These are phyloP conservation scores for Colostygia pectinataria DNA, from an alignment of 2,888 invertebrate genomes.

Conservation along the genomic window DNA sequence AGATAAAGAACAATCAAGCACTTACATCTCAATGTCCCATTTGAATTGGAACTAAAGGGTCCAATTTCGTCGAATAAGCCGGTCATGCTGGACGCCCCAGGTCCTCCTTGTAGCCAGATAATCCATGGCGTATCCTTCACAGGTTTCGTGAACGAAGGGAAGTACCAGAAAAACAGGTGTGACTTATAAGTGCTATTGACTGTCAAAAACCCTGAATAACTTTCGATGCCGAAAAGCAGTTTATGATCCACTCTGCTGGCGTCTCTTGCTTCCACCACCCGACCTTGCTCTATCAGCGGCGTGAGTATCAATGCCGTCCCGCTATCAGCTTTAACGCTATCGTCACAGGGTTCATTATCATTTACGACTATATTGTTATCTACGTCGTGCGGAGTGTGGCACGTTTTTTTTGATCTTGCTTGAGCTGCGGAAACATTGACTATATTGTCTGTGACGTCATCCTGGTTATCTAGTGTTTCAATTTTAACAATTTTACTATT, in stretches of 20 bases:
- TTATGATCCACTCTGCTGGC: conserved; percentile 53
- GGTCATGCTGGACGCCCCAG: conserved; percentile 86
- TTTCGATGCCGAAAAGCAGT: conserved; percentile 65
- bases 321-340: conserved; percentile 42
- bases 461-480: conserved; percentile 10
- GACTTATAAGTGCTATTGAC: conserved; percentile 88
- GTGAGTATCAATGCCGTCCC: conserved; percentile 65
- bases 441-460: conserved; percentile 7
- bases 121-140: conserved; percentile 84
- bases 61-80: conserved; percentile 75
- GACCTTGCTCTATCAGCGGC: conserved; percentile 60
- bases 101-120: conserved; percentile 96
- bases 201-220: conserved; percentile 84
- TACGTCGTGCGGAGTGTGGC: conserved; percentile 27
- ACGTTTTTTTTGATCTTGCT: conserved; percentile 20
- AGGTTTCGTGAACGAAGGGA: conserved; percentile 80
- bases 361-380: conserved; percentile 30
- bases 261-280: conserved; percentile 60
- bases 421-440: neutral
- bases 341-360: conserved; percentile 29
- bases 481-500: conserved; percentile 13
- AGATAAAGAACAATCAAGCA: no score
- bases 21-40: conserved; percentile 48
- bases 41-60: conserved; percentile 49
- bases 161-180: conserved; percentile 94